Percentiles rank a stretch among this genome's conserved stretches.
These are phyloP conservation scores for Sericinus montela DNA, from an alignment of 2,888 invertebrate genomes.

Conservation along the genomic window DNA sequence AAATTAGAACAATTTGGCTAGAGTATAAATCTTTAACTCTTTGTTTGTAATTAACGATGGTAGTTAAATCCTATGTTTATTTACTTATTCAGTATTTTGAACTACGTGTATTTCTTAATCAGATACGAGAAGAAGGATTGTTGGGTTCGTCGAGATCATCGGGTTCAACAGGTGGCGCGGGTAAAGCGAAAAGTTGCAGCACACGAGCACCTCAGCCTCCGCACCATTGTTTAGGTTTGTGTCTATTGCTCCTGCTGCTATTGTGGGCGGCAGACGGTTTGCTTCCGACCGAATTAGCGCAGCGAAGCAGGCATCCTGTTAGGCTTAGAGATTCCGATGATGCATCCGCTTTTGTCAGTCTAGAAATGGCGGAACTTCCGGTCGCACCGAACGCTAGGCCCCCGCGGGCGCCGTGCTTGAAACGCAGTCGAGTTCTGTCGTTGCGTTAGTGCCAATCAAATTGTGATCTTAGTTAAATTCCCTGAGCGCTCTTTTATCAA, in stretches of 20 bases:
- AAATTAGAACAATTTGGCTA: no score
- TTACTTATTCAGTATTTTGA: neutral
- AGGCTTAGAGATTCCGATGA: conserved; percentile 44
- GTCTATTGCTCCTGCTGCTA: conserved; percentile 61
- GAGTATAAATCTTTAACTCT: no score
- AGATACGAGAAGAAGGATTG: conserved; percentile 63
- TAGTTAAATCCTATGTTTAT: no score
- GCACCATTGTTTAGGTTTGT: conserved; percentile 76
- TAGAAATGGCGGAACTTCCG: conserved; percentile 16
- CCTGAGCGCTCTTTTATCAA: conserved; percentile 29
- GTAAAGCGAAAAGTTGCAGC: conserved; percentile 49
- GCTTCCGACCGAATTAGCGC: conserved; percentile 36
- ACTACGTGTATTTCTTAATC: neutral
- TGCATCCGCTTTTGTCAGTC: conserved; percentile 55
- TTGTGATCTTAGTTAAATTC: conserved; percentile 74
- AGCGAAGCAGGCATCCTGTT: conserved; percentile 43
- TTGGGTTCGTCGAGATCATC: conserved; percentile 11
- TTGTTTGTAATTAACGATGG: no score
- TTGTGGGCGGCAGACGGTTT: conserved; percentile 39
- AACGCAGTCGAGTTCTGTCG: conserved; percentile 30
- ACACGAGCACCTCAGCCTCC: conserved; percentile 53
- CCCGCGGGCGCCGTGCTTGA: conserved; percentile 57
- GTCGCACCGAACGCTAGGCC: conserved; percentile 42
- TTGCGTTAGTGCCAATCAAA: conserved; percentile 42
- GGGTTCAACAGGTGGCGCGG: conserved; percentile 28